These are phyloP conservation scores for Tyto alba DNA, from an alignment of 2,113 vertebrate genomes.

Conservation along the genomic window DNA sequence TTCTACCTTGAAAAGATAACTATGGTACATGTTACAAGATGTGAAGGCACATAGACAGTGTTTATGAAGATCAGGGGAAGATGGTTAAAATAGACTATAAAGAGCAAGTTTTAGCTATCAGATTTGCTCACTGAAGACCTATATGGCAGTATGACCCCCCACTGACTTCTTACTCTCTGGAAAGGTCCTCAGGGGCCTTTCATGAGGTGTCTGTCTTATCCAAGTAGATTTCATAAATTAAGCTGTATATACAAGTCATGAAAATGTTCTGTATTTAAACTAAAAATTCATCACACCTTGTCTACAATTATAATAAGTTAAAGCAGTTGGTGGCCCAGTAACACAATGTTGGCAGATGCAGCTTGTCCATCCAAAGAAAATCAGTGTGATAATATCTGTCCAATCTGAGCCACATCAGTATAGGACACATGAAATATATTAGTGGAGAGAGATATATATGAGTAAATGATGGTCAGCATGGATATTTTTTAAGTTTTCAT, in stretches of 20 bases:
- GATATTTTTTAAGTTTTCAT: constrained; percentile 13
- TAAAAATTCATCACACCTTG: background rate
- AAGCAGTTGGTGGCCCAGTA: background rate
- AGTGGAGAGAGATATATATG: background rate
- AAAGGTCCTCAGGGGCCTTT: background rate
- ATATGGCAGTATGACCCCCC: background rate
- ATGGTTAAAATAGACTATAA: background rate
- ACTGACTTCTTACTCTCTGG: background rate
- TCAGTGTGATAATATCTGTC: background rate
- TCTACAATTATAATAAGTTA: background rate
- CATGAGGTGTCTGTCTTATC: background rate
- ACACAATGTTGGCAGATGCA: background rate
- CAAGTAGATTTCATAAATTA: background rate
- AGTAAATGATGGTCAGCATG: background rate
- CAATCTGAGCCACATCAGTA: background rate
- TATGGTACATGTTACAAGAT: background rate
- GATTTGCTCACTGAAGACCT: background rate
- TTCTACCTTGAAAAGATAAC: background rate
- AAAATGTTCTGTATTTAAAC: background rate
- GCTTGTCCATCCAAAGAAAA: background rate
- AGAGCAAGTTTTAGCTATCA: background rate
- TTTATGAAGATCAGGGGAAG: background rate
- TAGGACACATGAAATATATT: background rate
- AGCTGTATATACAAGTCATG: background rate
- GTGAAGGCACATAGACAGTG: background rate